Base-by-base conservation (phyloP, 1,140 invertebrate species). In the Helicoverpa zea region DNA sequence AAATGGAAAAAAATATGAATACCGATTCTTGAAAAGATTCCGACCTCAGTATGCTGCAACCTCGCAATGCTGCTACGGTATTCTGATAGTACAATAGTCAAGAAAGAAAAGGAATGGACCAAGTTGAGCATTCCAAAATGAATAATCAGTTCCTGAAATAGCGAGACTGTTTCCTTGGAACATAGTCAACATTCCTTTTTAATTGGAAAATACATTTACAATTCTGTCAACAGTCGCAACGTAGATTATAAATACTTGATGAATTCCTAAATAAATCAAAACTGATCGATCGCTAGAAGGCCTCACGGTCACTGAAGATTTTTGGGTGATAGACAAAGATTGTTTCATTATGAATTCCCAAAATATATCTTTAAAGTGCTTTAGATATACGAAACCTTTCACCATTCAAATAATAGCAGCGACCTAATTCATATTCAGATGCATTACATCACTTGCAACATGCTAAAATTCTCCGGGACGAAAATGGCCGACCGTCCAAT, bases 21-120 rank as follows among this genome's bases (percentile, higher is more conserved):
- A 29, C 58, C 2, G 7, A 13, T 23, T 23, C 23, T 61, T 61
- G 23, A 29, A 61, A 61, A 61, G 58, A 14, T 30, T 61, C 23
- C 23, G 5, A 13, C 23, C 58, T 61, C 58, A 30, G 58, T 18
- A 18, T 30, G 58, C 58, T 30, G 58, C 23, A 30, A 30, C 23
- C 23, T 59, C 12, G 56, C 56, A 23, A 29, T 29, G 16, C 56
- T 30, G 23, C 58, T 43, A 43, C 58, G 16, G 58, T 29, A 30
- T 61, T 61, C 58, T 61, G 12, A 61, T 61, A 14, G 23, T 61
- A 61, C 58, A 61, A 66, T 47, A 47, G 14, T 47, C 3, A 66
- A 66, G 63, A 47, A 47, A 66, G 30, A 64, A 66, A 64, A 30
- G 12, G 29, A 43, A 18, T 18, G 63, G 7, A 47, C 5, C 63